Conservation (phyloP, 2,797 vertebrate species). For the Myoxocephalus aenaeus region DNA sequence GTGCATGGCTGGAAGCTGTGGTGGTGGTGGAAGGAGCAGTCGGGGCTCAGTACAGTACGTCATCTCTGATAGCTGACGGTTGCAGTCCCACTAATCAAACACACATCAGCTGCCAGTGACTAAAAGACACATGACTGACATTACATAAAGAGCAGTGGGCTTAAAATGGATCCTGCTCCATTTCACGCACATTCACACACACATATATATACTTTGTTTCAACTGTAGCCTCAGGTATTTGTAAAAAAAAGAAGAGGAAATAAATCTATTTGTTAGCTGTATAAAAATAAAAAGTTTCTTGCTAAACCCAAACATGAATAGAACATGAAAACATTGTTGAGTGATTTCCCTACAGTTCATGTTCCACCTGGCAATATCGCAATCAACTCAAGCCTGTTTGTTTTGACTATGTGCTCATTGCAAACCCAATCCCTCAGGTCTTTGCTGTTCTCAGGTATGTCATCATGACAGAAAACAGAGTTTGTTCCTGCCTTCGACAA, state of each 20-base stretch:
- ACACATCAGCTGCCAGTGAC: constrained; percentile 64
- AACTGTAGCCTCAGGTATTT: constrained; percentile 23
- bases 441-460: constrained; percentile 54
- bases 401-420: constrained; percentile 38
- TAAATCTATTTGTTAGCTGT: constrained; percentile 19
- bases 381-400: constrained; percentile 37
- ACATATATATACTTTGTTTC: not conserved
- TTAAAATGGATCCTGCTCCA: constrained; percentile 44
- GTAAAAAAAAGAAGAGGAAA: not conserved
- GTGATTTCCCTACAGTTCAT: constrained; percentile 31
- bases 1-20: constrained; percentile 84
- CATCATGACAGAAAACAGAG: constrained; percentile 61
- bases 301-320: constrained; percentile 37
- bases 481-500: constrained; percentile 57
- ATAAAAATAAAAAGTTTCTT: constrained; percentile 22
- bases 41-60: constrained; percentile 71
- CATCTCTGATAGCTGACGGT: constrained; percentile 75
- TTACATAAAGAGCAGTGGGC: constrained; percentile 60
- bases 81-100: constrained; percentile 77
- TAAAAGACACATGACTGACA: constrained; percentile 63
- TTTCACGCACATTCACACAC: constrained; percentile 39
- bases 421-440: constrained; percentile 46
- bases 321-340: constrained; percentile 20
- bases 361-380: constrained; percentile 35
- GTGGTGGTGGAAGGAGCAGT: constrained; percentile 69